A percentile compares a stretch with the other conserved stretches of the same genome.
phyloP scores from a whole-genome alignment of 2,888 invertebrate species.

The Rotaria socialis region DNA sequence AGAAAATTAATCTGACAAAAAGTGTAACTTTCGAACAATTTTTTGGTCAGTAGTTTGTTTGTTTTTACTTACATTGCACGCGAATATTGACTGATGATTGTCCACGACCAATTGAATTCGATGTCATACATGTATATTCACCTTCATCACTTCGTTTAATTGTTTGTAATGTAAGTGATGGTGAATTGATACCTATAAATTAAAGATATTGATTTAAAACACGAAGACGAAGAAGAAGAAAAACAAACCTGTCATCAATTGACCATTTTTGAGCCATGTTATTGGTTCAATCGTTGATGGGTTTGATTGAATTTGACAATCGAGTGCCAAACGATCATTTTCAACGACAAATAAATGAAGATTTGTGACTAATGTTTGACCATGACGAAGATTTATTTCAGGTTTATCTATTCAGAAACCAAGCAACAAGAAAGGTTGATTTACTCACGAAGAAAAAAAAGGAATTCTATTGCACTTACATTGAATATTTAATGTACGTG shows the following conservation, averaged over 20 bases:
- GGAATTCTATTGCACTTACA: not conserved
- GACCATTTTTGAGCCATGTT: constrained; percentile 9
- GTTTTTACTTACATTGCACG: not conserved
- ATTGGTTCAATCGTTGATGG: not conserved
- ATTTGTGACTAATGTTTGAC: not conserved
- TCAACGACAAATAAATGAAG: not conserved
- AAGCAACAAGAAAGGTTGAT: too few species aligned
- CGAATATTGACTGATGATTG: not conserved
- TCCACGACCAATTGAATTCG: not conserved
- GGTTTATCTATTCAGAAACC: not conserved
- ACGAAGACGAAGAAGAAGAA: not conserved
- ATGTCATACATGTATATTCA: constrained; percentile 3
- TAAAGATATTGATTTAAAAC: not conserved
- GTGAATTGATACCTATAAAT: not conserved
- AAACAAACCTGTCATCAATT: not conserved
- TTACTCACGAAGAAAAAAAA: not conserved
- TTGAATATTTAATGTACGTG: not conserved
- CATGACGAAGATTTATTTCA: not conserved
- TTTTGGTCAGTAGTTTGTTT: too few species aligned
- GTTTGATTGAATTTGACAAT: not conserved
- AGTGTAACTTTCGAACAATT: too few species aligned
- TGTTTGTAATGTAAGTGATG: constrained; percentile 2
- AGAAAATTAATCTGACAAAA: too few species aligned
- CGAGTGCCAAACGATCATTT: not conserved
- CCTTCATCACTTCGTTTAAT: constrained; percentile 28